Percentiles rank a stretch among this genome's conserved stretches.
These are phyloP conservation scores for Calephelis perditalis DNA, from an alignment of 2,888 invertebrate genomes.

Conservation along the genomic window DNA sequence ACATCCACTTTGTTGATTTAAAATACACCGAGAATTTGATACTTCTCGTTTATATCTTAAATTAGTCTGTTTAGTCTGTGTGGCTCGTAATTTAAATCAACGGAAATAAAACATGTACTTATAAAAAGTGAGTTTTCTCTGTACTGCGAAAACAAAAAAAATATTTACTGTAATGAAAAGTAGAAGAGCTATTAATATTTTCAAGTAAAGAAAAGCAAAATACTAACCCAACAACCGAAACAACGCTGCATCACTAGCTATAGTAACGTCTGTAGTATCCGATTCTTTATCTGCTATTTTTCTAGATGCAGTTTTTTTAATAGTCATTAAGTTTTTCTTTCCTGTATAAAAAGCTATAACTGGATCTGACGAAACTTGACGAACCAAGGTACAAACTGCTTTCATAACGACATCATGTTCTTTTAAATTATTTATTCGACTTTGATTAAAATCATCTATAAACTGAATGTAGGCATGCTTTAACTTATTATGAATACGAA, in stretches of 20 bases:
- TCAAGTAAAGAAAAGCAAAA: neutral
- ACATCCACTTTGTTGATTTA: too few relatives aligned
- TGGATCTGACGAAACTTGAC: slow-evolving; percentile 36
- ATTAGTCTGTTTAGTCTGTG: too few relatives aligned
- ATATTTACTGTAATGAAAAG: too few relatives aligned
- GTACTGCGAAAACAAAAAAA: too few relatives aligned
- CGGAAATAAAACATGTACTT: too few relatives aligned
- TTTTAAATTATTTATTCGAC: slow-evolving; percentile 35
- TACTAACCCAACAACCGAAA: slow-evolving; percentile 47
- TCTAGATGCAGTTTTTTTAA: slow-evolving; percentile 30
- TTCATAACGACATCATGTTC: slow-evolving; percentile 50
- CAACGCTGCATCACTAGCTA: slow-evolving; percentile 41
- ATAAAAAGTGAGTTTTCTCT: too few relatives aligned
- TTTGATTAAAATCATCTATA: slow-evolving; percentile 38
- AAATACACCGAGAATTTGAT: neutral
- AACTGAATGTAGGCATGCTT: slow-evolving; percentile 53
- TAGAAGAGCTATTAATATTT: too few relatives aligned
- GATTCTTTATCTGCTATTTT: slow-evolving; percentile 25
- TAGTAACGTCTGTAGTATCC: slow-evolving; percentile 33
- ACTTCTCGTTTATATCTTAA: too few relatives aligned
- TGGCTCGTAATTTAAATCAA: too few relatives aligned
- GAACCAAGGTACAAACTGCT: slow-evolving; percentile 39
- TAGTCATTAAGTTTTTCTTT: slow-evolving; percentile 42
- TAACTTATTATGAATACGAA: slow-evolving; percentile 36
- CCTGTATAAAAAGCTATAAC: slow-evolving; percentile 56